phyloP scores from a whole-genome alignment of 2,797 vertebrate genomes.

The Leptodactylus fallax region DNA sequence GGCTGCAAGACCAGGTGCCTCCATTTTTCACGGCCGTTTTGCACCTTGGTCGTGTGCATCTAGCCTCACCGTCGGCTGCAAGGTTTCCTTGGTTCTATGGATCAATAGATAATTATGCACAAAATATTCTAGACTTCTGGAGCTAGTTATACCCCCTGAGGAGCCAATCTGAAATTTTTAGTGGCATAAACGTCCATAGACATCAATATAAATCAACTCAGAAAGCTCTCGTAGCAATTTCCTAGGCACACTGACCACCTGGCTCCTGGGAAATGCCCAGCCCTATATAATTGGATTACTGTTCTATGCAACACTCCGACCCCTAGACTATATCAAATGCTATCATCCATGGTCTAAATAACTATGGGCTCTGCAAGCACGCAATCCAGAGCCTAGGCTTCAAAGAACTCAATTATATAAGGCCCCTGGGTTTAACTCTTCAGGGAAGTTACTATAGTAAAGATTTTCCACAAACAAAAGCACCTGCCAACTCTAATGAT shows the following conservation, averaged over 20 bases:
- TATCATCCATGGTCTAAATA: not conserved
- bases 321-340: not conserved
- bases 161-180: not conserved
- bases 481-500: constrained; percentile 14
- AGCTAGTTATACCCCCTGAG: not conserved
- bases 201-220: not conserved
- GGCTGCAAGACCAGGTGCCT: too few species aligned
- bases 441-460: constrained; percentile 32
- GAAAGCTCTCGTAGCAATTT: not conserved
- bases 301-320: not conserved
- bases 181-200: not conserved
- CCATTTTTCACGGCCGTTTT: too few species aligned
- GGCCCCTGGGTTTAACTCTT: not conserved
- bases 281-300: not conserved
- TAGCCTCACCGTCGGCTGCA: not conserved
- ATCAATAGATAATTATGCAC: not conserved
- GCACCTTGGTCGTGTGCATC: too few species aligned
- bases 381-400: not conserved
- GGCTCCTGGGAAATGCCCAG: not conserved
- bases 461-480: constrained; percentile 20
- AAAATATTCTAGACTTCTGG: not conserved
- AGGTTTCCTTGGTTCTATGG: not conserved
- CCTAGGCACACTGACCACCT: not conserved
- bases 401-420: not conserved
- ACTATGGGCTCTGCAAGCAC: not conserved